Percentiles rank a stretch among this genome's conserved stretches.
phyloP scores from a whole-genome alignment of 2,888 invertebrate genomes.

The Rhagonycha lutea region DNA sequence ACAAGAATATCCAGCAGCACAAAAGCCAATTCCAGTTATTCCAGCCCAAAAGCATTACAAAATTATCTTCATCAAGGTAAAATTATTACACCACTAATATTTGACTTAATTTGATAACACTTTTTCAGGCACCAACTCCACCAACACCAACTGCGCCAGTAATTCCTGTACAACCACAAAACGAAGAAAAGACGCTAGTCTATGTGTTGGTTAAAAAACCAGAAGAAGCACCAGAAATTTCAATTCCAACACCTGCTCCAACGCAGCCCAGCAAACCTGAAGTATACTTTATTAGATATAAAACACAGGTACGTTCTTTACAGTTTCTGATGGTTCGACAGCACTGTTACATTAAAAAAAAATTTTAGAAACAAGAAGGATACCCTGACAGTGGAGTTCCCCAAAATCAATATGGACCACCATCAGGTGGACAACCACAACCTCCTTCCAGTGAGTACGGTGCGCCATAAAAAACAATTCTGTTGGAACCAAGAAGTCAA shows the following conservation, averaged over 20 bases:
- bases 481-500: constrained; percentile 2
- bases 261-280: constrained; percentile 88
- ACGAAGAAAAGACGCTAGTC: constrained; percentile 87
- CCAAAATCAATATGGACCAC: constrained; percentile 59
- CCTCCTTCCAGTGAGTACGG: constrained; percentile 63
- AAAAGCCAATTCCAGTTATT: constrained; percentile 59
- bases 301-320: constrained; percentile 68
- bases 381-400: constrained; percentile 53
- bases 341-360: background rate
- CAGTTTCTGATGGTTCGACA: background rate
- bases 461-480: constrained; percentile 55
- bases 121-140: constrained; percentile 86
- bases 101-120: constrained; percentile 43
- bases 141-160: constrained; percentile 81
- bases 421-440: constrained; percentile 47
- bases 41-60: constrained; percentile 82
- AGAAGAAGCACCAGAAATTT: constrained; percentile 79
- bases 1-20: constrained; percentile 73
- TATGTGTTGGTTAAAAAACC: constrained; percentile 89
- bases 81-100: background rate
- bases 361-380: constrained; percentile 50
- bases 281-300: constrained; percentile 89
- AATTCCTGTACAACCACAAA: constrained; percentile 80
- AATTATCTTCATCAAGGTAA: constrained; percentile 80
- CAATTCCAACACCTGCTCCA: constrained; percentile 78